Evolutionary conservation across 2,113 vertebrate species (phyloP).

Genomic region (Strigops habroptila): DNA sequence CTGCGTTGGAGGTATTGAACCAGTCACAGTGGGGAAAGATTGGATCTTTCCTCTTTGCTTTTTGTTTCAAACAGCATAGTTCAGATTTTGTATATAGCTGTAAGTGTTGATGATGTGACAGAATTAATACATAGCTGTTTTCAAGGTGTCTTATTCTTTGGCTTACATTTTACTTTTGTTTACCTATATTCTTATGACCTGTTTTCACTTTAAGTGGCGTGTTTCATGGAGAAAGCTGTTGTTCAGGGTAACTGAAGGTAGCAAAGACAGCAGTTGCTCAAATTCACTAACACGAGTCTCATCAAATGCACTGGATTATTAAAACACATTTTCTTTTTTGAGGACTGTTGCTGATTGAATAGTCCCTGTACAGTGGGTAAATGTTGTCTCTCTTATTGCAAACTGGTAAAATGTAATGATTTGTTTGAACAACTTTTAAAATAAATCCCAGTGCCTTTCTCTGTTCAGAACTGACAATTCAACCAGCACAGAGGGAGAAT

Average conservation of each 20-base stretch:
- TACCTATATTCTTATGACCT: not conserved
- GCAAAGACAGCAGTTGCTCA: not conserved
- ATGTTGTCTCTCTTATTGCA: not conserved
- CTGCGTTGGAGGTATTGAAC: constrained; percentile 82
- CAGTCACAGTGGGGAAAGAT: not conserved
- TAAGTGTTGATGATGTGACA: not conserved
- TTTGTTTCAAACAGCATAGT: not conserved
- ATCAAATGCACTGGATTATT: not conserved
- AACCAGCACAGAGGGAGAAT: not conserved
- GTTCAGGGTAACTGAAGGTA: not conserved
- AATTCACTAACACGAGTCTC: not conserved
- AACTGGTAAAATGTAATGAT: not conserved
- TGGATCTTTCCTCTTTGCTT: not conserved
- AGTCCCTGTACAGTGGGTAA: not conserved
- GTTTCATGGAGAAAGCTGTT: not conserved
- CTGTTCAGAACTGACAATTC: not conserved
- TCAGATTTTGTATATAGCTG: not conserved
- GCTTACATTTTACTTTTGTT: not conserved
- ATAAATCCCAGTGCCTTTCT: not conserved
- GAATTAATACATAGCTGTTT: not conserved
- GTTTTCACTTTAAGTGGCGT: not conserved
- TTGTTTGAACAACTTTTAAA: not conserved
- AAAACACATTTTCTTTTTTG: not conserved
- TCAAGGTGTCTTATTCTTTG: not conserved
- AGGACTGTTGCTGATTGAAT: not conserved